Base-by-base conservation (phyloP, 2,797 vertebrate species). In the Fratercula arctica region DNA sequence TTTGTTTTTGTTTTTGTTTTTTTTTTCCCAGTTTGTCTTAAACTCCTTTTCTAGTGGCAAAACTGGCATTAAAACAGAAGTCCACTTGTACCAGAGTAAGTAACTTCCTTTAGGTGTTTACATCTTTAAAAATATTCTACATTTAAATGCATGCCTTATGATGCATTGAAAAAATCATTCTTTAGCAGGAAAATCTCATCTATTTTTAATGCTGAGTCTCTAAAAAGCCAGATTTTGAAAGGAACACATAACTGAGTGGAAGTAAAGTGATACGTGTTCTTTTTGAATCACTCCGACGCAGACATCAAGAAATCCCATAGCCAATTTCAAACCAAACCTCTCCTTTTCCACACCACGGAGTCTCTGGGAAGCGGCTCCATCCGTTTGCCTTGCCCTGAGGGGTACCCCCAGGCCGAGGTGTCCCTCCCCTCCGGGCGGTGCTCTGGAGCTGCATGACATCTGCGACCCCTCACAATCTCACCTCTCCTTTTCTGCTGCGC, bases 211-310 rank as follows among this genome's bases (percentile, higher is more conserved):
- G n/a, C 23, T 3, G 16, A 81, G 86, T 77, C 79, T 60, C 72
- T 83, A 86, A 89, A 95, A 95, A 93, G 35, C 17, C 75, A 74
- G 82, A 53, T 78, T 95, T 91, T 95, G 76, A 85, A 86, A 85
- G 57, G 70, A 95, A 41, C 57, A 29, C 48, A 77, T 13, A 89
- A 60, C 35, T 80, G 69, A 87, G 57, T 53, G 76, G 72, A 95
- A 73, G 41, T 39, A 67, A 86, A 91, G 67, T 43, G 72, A 61
- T 77, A 51, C 1, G 13, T 94, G 89, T 70, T 85, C 82, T 70
- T 74, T 94, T 53, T 93, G 45, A 95, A n/a, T 77, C 5, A 8
- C 41, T 64, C 79, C 80, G 68, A 91, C 4, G 29, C 56, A 43
- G 50, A 85, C 82, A 85, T n/a, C 53, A 60, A 83, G 91, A 94